These are phyloP conservation scores for Pangasius macronema DNA, from an alignment of 2,797 vertebrate genomes.

Conservation along the genomic window DNA sequence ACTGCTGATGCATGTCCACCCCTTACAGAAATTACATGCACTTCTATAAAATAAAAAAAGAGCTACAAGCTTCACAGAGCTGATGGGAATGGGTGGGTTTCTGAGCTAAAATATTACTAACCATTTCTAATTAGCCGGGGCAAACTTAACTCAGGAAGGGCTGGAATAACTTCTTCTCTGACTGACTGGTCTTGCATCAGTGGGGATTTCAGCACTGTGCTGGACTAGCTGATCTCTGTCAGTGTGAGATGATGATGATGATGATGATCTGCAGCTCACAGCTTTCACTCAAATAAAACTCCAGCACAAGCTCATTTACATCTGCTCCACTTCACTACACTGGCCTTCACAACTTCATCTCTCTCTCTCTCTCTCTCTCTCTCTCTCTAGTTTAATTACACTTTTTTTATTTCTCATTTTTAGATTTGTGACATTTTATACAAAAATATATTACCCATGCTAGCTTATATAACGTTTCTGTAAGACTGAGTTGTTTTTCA, in stretches of 20 bases:
- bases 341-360: slow-evolving; percentile 69
- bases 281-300: slow-evolving; percentile 58
- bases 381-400: not conserved
- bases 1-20: slow-evolving; percentile 9
- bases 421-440: slow-evolving; percentile 51
- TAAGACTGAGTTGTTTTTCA: not conserved
- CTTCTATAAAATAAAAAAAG: slow-evolving; percentile 5
- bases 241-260: slow-evolving; percentile 24
- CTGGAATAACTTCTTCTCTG: slow-evolving; percentile 39
- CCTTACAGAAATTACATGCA: slow-evolving; percentile 9
- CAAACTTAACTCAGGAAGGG: slow-evolving; percentile 1
- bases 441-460: not conserved
- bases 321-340: slow-evolving; percentile 76
- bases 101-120: slow-evolving; percentile 16
- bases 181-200: slow-evolving; percentile 49
- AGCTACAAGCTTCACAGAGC: not conserved
- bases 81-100: slow-evolving; percentile 13
- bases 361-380: slow-evolving; percentile 27
- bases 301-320: slow-evolving; percentile 68
- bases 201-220: slow-evolving; percentile 49
- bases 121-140: slow-evolving; percentile 23
- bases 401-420: slow-evolving; percentile 35
- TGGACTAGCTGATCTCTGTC: slow-evolving; percentile 27
- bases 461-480: not conserved
- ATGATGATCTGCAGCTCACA: not conserved